A percentile compares a stretch with the other conserved stretches of the same genome.
Evolutionary conservation across 2,797 vertebrate genomes (phyloP).

Genomic region (Hippoglossus hippoglossus): DNA sequence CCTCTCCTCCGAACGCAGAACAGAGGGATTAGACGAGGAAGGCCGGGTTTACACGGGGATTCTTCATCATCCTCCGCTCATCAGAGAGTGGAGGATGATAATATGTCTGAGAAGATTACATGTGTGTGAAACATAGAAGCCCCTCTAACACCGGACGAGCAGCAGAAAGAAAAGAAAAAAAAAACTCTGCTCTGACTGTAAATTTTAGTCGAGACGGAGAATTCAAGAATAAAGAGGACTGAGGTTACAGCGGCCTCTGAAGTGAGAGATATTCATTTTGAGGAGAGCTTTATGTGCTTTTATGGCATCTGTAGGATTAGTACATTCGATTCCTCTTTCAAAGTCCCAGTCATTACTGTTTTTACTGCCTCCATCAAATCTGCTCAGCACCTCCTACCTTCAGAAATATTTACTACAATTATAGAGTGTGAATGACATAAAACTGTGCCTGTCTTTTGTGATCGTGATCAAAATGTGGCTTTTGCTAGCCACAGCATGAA

Average conservation of each 20-base stretch:
- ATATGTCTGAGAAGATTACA: slow-evolving; percentile 56
- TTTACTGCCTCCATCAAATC: slow-evolving; percentile 73
- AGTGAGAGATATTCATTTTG: slow-evolving; percentile 61
- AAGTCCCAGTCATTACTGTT: slow-evolving; percentile 60
- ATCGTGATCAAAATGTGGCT: slow-evolving; percentile 57
- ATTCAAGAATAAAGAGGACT: slow-evolving; percentile 36
- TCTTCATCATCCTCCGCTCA: slow-evolving; percentile 24
- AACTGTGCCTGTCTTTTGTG: slow-evolving; percentile 51
- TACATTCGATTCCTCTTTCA: slow-evolving; percentile 59
- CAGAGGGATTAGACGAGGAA: slow-evolving; percentile 34
- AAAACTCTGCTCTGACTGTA: slow-evolving; percentile 26
- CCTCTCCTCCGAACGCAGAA: slow-evolving; percentile 32
- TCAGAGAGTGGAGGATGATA: slow-evolving; percentile 31
- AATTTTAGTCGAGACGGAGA: slow-evolving; percentile 51
- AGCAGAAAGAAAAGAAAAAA: slow-evolving; percentile 16
- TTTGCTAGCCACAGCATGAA: slow-evolving; percentile 48
- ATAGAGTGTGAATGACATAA: slow-evolving; percentile 56
- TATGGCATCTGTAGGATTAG: slow-evolving; percentile 65
- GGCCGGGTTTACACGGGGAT: slow-evolving; percentile 36
- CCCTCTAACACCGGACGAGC: slow-evolving; percentile 28
- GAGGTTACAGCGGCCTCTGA: slow-evolving; percentile 45
- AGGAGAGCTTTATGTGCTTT: slow-evolving; percentile 58
- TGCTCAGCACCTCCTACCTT: slow-evolving; percentile 56
- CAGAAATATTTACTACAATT: slow-evolving; percentile 70
- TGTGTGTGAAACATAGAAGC: slow-evolving; percentile 45